Evolutionary conservation across 2,888 invertebrate genomes (phyloP), one percentile per base, ranked within the genome.

Genomic region (Lutraria lutraria): DNA sequence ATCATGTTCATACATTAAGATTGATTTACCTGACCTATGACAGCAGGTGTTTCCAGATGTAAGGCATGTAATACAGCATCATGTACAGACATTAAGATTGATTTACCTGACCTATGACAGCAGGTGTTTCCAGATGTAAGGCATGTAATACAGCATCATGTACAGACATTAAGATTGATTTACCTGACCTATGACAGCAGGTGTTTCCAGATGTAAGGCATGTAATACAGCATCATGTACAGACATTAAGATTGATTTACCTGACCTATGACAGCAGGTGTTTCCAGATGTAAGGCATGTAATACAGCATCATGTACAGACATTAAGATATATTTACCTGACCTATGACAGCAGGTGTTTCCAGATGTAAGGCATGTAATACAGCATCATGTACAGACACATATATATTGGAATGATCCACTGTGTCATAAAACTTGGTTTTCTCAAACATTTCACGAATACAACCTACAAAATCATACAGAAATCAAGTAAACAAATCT

Each of bases 341-440:
- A 72, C n/a, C 31, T 0, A 34, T 34, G 25, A 76, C 76, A 76
- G 81, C 54, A 12, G 60, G 82, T 56, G 60, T 15, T 60, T 56
- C 60, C 0, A 82, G 56, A 21, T 63, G 80, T 34, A 80, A 97
- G 97, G 83, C 94, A 85, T 93, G 93, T 81, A 95, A 90, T 25
- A 97, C 96, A n/a, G 97, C 97, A 94, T 97, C 97, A 92, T 97
- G 97, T 31, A 97, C 94, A 0, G 97, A 96, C 3, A 97, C 96
- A 93, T 96, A 97, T 81, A 97, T 92, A 60, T 94, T 95, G 31
- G 96, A 93, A 84, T 96, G 94, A 31, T 96, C 96, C 56, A 96
- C 85, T 6, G 92, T 93, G 60, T 93, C 95, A 82, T 96, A 96
- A 92, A 97, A 97, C 21, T 95, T 94, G 76, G 97, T 96, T 82